These are phyloP conservation scores for Sisor rabdophorus DNA, from an alignment of 2,113 vertebrate species.

Conservation along the genomic window DNA sequence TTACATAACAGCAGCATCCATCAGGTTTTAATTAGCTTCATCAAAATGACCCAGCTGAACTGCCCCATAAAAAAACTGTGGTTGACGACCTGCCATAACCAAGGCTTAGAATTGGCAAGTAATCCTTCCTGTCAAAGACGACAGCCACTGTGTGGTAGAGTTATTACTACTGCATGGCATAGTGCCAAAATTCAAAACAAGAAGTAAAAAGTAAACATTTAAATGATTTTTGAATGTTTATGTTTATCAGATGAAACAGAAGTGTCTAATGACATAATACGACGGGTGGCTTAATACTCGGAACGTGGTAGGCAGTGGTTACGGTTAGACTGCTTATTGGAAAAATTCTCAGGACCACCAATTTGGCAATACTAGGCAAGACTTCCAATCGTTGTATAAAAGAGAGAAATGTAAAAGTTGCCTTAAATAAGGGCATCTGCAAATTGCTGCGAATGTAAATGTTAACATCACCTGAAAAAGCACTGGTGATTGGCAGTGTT, in stretches of 20 bases:
- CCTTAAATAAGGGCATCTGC: no score
- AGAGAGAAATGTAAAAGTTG: no score
- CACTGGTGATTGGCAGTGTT: no score
- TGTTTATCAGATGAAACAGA: neutral
- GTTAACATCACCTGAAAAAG: no score
- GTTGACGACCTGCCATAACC: slow-evolving; percentile 38
- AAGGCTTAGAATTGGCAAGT: slow-evolving; percentile 36
- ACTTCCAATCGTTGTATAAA: no score
- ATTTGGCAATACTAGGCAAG: no score
- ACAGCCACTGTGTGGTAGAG: slow-evolving; percentile 20
- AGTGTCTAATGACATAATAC: no score
- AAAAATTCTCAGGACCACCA: no score
- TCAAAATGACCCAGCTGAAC: slow-evolving; percentile 25
- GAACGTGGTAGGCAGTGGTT: no score
- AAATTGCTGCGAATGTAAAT: no score
- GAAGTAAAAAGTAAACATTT: neutral
- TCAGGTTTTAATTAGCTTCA: slow-evolving; percentile 42
- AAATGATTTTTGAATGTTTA: neutral
- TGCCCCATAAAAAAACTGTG: slow-evolving; percentile 32
- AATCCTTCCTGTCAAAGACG: slow-evolving; percentile 35
- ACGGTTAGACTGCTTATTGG: no score
- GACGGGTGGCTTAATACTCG: no score
- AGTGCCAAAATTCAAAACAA: slow-evolving; percentile 26
- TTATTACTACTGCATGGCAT: slow-evolving; percentile 27
- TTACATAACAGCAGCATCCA: slow-evolving; percentile 23